Evolutionary conservation across 1,140 invertebrate genomes (phyloP), one percentile per base, ranked within the genome.

Genomic region (Meloidogyne hapla): DNA sequence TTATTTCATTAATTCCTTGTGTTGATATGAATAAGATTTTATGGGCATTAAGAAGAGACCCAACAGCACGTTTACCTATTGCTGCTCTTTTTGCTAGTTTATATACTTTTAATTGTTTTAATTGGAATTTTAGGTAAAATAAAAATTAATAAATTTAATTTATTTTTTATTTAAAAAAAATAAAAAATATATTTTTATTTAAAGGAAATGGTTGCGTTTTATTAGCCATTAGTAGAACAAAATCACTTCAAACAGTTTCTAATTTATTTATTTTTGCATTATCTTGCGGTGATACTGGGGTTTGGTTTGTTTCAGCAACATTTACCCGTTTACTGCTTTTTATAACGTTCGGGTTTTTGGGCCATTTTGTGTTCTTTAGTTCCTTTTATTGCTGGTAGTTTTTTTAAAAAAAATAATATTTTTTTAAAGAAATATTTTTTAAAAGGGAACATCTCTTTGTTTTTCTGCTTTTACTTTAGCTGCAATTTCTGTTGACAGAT

Each of bases 251-350:
- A 76, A 82, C 92, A 12, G 83, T 85, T 5, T 77, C 83, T 12
- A 85, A 85, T 69, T 61, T 85, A 65, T 85, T 85, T 78, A 85
- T 85, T 67, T 73, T 85, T 25, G 80, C 80, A 0, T 67, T 85
- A 42, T 76, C 70, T n/a, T 85, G 84, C 64, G 85, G 83, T 15
- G 84, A 85, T 71, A 83, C 86, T 21, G 79, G 86, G n/a, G 84
- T 85, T 9, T 86, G 84, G 38, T 77, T 69, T 38, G 74, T 77
- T 40, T 84, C 83, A 28, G 84, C 79, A 4, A 85, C 81, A n/a
- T 85, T 85, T 64, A 85, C 84, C 84, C 84, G n/a, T 83, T 84
- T 67, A 86, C 84, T 33, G 84, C 84, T 15, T 84, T 85, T 74
- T 75, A 75, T 12, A 85, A 85, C 48, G 79, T 82, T 40, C 86